Base-by-base conservation (phyloP, 2,113 vertebrate species). In the Thamnaconus septentrionalis region DNA sequence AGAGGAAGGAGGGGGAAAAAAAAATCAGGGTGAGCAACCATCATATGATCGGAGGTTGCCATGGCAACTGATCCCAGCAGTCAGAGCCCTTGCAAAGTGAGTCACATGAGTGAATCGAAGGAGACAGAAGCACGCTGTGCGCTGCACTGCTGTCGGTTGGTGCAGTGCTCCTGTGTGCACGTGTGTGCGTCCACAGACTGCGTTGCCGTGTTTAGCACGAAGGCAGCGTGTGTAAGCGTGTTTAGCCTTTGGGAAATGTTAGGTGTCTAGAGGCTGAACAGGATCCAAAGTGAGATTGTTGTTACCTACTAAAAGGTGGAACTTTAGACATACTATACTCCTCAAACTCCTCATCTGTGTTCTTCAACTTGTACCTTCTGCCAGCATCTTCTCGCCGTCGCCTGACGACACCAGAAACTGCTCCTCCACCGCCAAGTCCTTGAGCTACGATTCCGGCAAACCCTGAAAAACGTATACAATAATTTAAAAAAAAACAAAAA, bases 11-110 rank as follows among this genome's bases (percentile, higher is more conserved):
- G 18, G 43, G 39, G n/a, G n/a, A 74, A 47, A 61, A 48, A 42
- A 66, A 70, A 76, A 80, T 39, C 48, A 69, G 79, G 56, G 66
- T 85, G 83, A 89, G 76, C 69, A 88, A 86, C 84, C 86, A 82
- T 92, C 92, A 92, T 91, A 89, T 92, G 92, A 92, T 91, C 84
- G 0, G 53, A 43, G 67, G 91, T 92, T 92, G 82, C 89, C 85
- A 91, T 91, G 83, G 89, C 80, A 92, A 93, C 91, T 85, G 87
- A 91, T 92, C 92, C 90, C 90, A 90, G 91, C 88, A 92, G 87
- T 85, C 75, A 79, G 18, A 31, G 85, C 80, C 73, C 82, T 86
- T 84, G 75, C 76, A 78, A 83, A 92, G 83, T 83, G 86, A 90
- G 87, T 92, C 92, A 92, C 91, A 91, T 93, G 91, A 91, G 79